Evolutionary conservation across 2,888 invertebrate genomes (phyloP).

Genomic region (Amphipoea lucens): DNA sequence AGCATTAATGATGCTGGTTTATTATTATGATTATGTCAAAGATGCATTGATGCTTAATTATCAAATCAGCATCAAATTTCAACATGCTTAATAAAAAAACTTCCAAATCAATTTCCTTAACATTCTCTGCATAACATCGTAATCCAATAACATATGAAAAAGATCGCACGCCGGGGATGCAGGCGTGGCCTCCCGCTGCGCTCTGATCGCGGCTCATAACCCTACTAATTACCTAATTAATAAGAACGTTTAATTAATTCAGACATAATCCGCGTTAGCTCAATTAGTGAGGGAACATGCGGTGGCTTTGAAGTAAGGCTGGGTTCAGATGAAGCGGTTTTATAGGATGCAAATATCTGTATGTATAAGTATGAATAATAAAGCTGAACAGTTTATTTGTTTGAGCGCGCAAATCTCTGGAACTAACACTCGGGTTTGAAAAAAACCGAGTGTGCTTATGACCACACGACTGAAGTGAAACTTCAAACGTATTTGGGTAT

Average conservation of each 20-base stretch:
- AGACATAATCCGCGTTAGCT: slow-evolving; percentile 53
- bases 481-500: no score
- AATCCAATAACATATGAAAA: slow-evolving; percentile 37
- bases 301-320: slow-evolving; percentile 35
- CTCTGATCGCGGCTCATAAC: slow-evolving; percentile 34
- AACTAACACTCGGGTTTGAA: no score
- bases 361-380: no score
- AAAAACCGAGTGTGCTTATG: no score
- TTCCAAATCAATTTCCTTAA: slow-evolving; percentile 27
- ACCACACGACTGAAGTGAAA: no score
- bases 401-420: no score
- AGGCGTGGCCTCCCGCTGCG: slow-evolving; percentile 55
- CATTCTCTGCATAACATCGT: slow-evolving; percentile 23
- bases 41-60: slow-evolving; percentile 21
- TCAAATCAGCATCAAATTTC: slow-evolving; percentile 20
- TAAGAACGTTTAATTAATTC: slow-evolving; percentile 56
- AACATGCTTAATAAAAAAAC: slow-evolving; percentile 7
- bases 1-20: no score
- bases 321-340: slow-evolving; percentile 16
- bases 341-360: slow-evolving; percentile 1
- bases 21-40: no score
- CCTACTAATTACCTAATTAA: slow-evolving; percentile 55
- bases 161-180: slow-evolving; percentile 16
- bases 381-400: no score
- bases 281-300: slow-evolving; percentile 49